Base-by-base conservation (phyloP, 1,140 invertebrate species). In the Drusus annulatus region DNA sequence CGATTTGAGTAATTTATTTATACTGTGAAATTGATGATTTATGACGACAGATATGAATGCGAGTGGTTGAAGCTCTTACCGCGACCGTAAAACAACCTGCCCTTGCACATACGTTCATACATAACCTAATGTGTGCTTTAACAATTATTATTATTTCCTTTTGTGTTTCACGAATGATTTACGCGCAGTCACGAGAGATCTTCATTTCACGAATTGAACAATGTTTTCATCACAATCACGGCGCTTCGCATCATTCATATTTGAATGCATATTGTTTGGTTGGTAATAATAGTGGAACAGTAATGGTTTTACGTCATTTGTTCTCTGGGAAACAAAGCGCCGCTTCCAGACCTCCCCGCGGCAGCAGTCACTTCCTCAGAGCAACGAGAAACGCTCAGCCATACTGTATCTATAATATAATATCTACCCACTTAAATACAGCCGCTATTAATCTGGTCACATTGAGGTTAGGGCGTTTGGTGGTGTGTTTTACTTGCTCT, bases 271-370 rank as follows among this genome's bases (percentile, higher is more conserved):
- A 65, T 65, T 65, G 62, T 65, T 65, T 65, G 31, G 62, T 17
- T 19, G 62, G 62, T 65, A 65, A 65, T 65, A 65, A 65, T 65
- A 65, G 62, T 65, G 13, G 28, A 65, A 31, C 62, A 28, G 62
- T 65, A 65, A 65, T 65, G 62, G 62, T 65, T 65, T 65, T 28
- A n/a, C 23, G 62, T 31, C 62, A 65, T 65, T 65, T 65, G 62
- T 65, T 65, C 62, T 15, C 15, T 15, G 23, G 16, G 62, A 65
- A 31, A 65, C 62, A 65, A 65, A 65, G 62, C 62, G 4, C 25
- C 15, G 58, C 58, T n/a, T 65, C 28, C 16, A 16, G 16, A 16
- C 31, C 62, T 28, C 62, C 25, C 23, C 31, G n/a, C n/a, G 23
- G 21, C 23, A 45, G 54, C 60, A 16, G 19, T 25, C 28, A 13